These are phyloP conservation scores for Tenthredo amoena DNA, from an alignment of 2,888 invertebrate genomes.

Conservation along the genomic window DNA sequence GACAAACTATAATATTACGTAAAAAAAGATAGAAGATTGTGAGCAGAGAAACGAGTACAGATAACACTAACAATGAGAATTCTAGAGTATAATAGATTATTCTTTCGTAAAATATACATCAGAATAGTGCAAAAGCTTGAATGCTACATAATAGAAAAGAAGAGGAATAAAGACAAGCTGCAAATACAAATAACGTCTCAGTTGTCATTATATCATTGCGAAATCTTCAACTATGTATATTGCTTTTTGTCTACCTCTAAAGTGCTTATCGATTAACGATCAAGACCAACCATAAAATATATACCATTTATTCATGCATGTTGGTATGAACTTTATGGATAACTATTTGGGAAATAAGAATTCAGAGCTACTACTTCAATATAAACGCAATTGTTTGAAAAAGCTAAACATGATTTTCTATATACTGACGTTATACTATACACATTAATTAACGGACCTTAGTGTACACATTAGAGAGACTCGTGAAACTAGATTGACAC, in stretches of 20 bases:
- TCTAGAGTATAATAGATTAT: not conserved
- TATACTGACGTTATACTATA: too few species aligned
- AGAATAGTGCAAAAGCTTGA: not conserved
- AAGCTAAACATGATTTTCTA: too few species aligned
- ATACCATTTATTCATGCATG: not conserved
- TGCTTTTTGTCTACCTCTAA: not conserved
- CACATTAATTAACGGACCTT: not conserved
- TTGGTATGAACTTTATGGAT: not conserved
- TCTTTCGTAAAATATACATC: not conserved
- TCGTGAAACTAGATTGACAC: not conserved
- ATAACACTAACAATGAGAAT: constrained; percentile 13
- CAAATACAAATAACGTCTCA: not conserved
- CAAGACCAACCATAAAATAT: not conserved
- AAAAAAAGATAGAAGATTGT: not conserved
- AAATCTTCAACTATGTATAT: not conserved
- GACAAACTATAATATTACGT: not conserved
- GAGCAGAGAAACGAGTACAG: not conserved
- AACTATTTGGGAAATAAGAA: not conserved
- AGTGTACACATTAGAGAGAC: not conserved
- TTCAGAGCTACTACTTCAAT: not conserved
- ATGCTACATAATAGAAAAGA: not conserved
- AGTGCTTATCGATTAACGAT: not conserved
- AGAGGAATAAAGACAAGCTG: not conserved
- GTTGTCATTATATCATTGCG: not conserved
- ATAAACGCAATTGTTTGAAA: too few species aligned